Percentiles rank a stretch among this genome's conserved stretches.
Evolutionary conservation across 2,113 vertebrate genomes (phyloP).

Genomic region (Rhodinocichla rosea): DNA sequence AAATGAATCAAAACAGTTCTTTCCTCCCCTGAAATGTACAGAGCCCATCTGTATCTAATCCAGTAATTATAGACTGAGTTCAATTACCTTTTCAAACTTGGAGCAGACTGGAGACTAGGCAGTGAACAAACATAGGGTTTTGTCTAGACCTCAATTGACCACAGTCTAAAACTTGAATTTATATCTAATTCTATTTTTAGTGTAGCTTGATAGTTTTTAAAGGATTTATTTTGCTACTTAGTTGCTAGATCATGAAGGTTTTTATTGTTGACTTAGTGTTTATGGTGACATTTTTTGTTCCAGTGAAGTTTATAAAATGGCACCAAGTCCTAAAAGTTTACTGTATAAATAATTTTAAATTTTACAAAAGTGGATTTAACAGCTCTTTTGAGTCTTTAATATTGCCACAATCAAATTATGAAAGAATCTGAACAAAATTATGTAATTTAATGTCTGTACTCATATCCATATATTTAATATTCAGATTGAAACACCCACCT

Average conservation of each 20-base stretch:
- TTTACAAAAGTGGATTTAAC: not conserved
- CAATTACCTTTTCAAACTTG: slow-evolving; percentile 88
- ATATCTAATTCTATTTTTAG: slow-evolving; percentile 79
- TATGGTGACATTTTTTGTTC: not conserved
- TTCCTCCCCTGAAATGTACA: slow-evolving; percentile 78
- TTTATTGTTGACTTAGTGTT: not conserved
- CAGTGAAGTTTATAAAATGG: not conserved
- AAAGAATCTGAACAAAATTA: not conserved
- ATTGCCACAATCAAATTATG: not conserved
- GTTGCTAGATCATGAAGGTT: not conserved
- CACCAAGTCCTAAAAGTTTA: not conserved
- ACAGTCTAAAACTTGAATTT: slow-evolving; percentile 86
- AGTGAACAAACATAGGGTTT: slow-evolving; percentile 80
- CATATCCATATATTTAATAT: not conserved
- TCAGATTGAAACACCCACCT: not conserved
- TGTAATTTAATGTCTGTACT: not conserved
- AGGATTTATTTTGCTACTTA: slow-evolving; percentile 68
- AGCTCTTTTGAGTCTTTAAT: not conserved
- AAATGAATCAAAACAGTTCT: slow-evolving; percentile 85
- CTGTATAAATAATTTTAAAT: not conserved
- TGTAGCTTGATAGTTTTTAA: slow-evolving; percentile 69
- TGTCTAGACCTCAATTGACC: slow-evolving; percentile 88
- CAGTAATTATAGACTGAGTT: slow-evolving; percentile 86
- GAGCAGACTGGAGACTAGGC: slow-evolving; percentile 84
- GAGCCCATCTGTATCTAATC: slow-evolving; percentile 90